Percentiles rank a stretch among this genome's conserved stretches.
These are phyloP conservation scores for Etheostoma nigrum DNA, from an alignment of 2,797 vertebrate species.

Conservation along the genomic window DNA sequence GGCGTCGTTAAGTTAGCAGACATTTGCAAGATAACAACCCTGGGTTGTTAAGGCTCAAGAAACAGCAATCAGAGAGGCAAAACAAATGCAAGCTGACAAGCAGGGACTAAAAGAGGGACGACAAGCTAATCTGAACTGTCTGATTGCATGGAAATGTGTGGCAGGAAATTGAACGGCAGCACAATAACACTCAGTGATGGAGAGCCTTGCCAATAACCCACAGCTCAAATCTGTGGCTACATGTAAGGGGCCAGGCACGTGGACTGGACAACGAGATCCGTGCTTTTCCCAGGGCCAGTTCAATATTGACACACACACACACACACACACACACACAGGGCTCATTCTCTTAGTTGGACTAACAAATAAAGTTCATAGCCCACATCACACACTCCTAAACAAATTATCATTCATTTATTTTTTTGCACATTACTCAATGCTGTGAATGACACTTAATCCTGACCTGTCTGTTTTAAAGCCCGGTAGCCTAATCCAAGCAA, in stretches of 20 bases:
- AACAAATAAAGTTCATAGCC: conserved; percentile 26
- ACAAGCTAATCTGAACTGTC: conserved; percentile 21
- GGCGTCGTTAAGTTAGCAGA: background rate
- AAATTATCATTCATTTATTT: conserved; percentile 32
- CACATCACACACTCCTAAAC: conserved; percentile 7
- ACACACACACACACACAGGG: background rate
- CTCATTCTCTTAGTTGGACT: background rate
- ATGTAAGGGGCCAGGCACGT: conserved; percentile 78
- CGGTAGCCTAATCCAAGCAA: conserved; percentile 26
- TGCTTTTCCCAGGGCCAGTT: conserved; percentile 55
- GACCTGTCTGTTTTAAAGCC: conserved; percentile 44
- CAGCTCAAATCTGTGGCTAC: conserved; percentile 44
- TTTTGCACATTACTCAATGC: background rate
- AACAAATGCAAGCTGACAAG: conserved; percentile 3
- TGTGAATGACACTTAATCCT: conserved; percentile 42
- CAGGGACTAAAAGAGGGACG: background rate
- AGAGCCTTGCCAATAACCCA: conserved; percentile 47
- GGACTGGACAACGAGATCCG: conserved; percentile 60
- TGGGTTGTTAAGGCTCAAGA: conserved; percentile 5
- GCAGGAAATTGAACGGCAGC: conserved; percentile 49
- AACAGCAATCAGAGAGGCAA: conserved; percentile 1
- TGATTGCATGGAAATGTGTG: conserved; percentile 50
- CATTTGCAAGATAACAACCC: conserved; percentile 7
- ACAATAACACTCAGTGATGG: conserved; percentile 52
- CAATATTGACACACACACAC: conserved; percentile 71